Base-by-base conservation (phyloP, 2,797 vertebrate species). In the Sparus aurata region DNA sequence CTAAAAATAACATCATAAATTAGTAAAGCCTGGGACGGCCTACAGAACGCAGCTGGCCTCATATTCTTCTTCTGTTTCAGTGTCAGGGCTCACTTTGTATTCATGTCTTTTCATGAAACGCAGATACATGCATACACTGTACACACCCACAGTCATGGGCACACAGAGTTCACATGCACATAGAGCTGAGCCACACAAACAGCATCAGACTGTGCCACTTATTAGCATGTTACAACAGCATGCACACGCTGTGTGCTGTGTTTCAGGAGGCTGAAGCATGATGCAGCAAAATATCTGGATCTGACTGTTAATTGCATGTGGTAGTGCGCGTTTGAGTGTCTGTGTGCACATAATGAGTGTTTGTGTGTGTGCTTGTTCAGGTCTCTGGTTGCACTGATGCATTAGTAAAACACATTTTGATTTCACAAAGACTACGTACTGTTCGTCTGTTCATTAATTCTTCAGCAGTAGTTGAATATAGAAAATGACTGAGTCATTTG, bases 1-100 rank as follows among this genome's bases (percentile, higher is more conserved):
- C 91, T 94, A 92, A 94, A 94, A 92, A 95, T 93, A 94, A 91
- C 91, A 86, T 88, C 85, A 93, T 93, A 83, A 92, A 95, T 93
- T 75, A 93, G 77, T 93, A 90, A 93, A 84, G 75, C 61, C 57
- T 61, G 85, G 66, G 68, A 85, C 69, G 77, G 49, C 68, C 69
- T 70, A 83, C 60, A 83, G 77, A 89, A 85, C 20, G 20, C 83
- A 72, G 79, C 50, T 71, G 0, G 75, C 66, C 75, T 79, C 75
- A 46, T 82, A 80, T 81, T 89, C 82, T 84, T 86, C 79, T 72
- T 87, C 75, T 75, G 74, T 78, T 87, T 81, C 66, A 72, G 55
- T 79, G 63, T 73, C 72, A 50, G 57, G 22, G 30, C 52, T 77
- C 3, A 1, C 80, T 79, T 75, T 78, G 73, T 77, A 47, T 53